Percentiles rank a stretch among this genome's conserved stretches.
Evolutionary conservation across 2,797 vertebrate species (phyloP).

Genomic region (Urosaurus nigricauda): DNA sequence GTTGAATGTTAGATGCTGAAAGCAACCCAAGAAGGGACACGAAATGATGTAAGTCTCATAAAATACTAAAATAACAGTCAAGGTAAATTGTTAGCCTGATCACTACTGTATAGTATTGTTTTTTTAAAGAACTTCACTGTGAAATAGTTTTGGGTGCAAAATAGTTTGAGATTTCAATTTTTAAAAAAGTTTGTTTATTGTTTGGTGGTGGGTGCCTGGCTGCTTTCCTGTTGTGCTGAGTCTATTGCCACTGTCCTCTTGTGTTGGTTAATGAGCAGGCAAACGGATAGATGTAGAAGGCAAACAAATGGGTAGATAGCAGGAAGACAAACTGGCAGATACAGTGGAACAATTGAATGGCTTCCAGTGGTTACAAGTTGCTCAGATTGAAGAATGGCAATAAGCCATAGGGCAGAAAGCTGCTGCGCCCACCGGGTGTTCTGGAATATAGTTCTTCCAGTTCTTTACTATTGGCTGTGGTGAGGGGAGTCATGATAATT

Average conservation of each 20-base stretch:
- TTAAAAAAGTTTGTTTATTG: neutral
- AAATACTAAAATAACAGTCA: neutral
- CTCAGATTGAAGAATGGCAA: neutral
- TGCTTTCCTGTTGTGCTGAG: neutral
- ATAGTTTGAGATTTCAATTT: neutral
- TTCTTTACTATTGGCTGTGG: neutral
- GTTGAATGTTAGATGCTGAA: neutral
- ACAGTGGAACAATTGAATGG: neutral
- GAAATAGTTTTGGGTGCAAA: neutral
- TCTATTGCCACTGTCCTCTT: neutral
- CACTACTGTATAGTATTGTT: neutral
- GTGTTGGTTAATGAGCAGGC: neutral
- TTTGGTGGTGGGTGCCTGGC: neutral
- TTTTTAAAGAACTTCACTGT: neutral
- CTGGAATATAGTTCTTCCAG: neutral
- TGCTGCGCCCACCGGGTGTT: neutral
- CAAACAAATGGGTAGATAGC: neutral
- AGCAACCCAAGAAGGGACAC: neutral
- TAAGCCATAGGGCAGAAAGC: neutral
- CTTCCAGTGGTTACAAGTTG: neutral
- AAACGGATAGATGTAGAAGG: neutral
- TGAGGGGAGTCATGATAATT: neutral
- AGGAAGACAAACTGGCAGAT: neutral
- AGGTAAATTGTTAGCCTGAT: neutral
- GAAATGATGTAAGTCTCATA: neutral